These are phyloP conservation scores for Halichoeres trimaculatus DNA, from an alignment of 2,113 vertebrate genomes.

Conservation along the genomic window DNA sequence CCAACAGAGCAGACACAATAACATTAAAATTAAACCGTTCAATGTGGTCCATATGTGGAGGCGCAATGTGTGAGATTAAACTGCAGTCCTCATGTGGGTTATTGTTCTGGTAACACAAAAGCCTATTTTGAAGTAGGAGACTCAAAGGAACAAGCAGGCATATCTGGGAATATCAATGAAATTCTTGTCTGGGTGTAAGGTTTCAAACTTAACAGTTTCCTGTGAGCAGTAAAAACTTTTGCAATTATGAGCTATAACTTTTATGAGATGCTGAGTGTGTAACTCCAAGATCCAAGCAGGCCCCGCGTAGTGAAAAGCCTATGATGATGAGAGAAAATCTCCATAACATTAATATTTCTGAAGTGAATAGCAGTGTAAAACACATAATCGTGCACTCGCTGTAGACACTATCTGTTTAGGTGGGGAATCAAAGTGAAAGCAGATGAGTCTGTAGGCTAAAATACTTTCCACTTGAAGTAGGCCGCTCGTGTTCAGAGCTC, in stretches of 20 bases:
- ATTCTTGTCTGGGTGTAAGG: conserved; percentile 50
- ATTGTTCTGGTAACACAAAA: conserved; percentile 44
- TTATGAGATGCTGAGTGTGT: conserved; percentile 62
- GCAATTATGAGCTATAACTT: conserved; percentile 66
- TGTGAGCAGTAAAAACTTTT: conserved; percentile 60
- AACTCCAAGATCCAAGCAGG: conserved; percentile 28
- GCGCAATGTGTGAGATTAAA: conserved; percentile 49
- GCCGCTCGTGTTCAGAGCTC: conserved; percentile 63
- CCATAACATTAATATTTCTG: conserved; percentile 63
- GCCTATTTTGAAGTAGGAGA: conserved; percentile 38
- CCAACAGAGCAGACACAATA: neutral
- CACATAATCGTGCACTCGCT: conserved; percentile 55
- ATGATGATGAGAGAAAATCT: conserved; percentile 64
- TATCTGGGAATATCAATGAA: conserved; percentile 54
- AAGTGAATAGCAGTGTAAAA: conserved; percentile 64
- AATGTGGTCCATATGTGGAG: conserved; percentile 16
- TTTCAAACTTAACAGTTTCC: conserved; percentile 62
- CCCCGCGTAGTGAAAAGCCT: conserved; percentile 9
- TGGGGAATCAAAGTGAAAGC: conserved; percentile 78
- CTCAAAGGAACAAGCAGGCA: conserved; percentile 40
- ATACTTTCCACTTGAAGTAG: conserved; percentile 80
- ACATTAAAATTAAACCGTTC: conserved; percentile 1
- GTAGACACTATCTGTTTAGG: conserved; percentile 69
- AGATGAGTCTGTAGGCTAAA: conserved; percentile 73
- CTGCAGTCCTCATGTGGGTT: conserved; percentile 12